These are phyloP conservation scores for Tokudaia muenninki DNA, from an alignment of 2,797 vertebrate genomes.

Conservation along the genomic window DNA sequence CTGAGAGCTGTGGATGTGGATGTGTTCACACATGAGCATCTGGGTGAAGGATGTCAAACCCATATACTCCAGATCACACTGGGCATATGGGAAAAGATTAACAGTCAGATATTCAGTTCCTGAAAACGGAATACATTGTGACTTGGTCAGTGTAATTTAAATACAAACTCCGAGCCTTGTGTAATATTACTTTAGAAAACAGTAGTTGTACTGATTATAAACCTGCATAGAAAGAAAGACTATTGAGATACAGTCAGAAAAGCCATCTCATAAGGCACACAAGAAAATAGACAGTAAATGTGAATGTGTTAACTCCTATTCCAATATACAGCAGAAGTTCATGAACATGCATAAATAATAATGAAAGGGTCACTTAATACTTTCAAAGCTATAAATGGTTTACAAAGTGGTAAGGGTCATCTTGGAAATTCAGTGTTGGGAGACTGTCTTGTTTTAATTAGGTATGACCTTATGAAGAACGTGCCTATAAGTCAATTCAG, in stretches of 20 bases:
- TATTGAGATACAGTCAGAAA: conserved; percentile 91
- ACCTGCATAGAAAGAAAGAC: conserved; percentile 92
- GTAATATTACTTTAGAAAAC: conserved; percentile 87
- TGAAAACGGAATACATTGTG: conserved; percentile 80
- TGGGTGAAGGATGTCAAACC: conserved; percentile 56
- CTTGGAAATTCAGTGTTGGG: conserved; percentile 53
- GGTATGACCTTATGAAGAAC: conserved; percentile 59
- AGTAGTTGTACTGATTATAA: conserved; percentile 89
- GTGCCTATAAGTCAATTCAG: conserved; percentile 45
- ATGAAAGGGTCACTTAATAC: conserved; percentile 78
- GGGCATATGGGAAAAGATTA: conserved; percentile 83
- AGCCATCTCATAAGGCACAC: conserved; percentile 92
- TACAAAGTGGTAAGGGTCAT: conserved; percentile 82
- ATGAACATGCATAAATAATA: conserved; percentile 89
- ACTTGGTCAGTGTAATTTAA: conserved; percentile 85
- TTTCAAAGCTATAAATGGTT: conserved; percentile 84
- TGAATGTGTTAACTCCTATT: conserved; percentile 90
- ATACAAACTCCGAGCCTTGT: conserved; percentile 88
- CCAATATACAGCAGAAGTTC: conserved; percentile 90
- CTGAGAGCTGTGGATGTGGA: conserved; percentile 21
- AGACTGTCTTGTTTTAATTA: conserved; percentile 58
- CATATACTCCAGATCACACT: conserved; percentile 74
- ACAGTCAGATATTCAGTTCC: conserved; percentile 88
- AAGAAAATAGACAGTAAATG: conserved; percentile 94
- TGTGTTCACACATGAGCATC: conserved; percentile 48